Conservation (phyloP, 2,888 invertebrate genomes). For the Polyommatus iphigenia region DNA sequence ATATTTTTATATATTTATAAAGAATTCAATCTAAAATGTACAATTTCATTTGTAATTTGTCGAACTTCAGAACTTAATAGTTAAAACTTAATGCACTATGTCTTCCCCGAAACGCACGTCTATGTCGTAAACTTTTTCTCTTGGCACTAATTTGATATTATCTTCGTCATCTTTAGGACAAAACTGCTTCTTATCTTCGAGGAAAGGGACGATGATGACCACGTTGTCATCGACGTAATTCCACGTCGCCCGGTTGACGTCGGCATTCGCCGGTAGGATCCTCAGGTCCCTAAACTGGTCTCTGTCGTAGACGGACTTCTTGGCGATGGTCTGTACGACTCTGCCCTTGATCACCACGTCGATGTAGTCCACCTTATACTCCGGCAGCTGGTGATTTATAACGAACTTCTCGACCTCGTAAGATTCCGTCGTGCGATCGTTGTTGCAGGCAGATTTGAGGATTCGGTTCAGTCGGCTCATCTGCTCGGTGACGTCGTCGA, state of each 20-base stretch:
- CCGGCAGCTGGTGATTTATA: not conserved
- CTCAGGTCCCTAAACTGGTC: conserved; percentile 5
- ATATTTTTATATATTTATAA: too few species aligned
- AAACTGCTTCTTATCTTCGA: not conserved
- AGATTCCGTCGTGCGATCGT: not conserved
- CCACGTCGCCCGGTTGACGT: not conserved
- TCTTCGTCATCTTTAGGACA: not conserved
- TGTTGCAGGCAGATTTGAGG: not conserved
- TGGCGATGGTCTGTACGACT: not conserved
- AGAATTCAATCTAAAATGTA: too few species aligned
- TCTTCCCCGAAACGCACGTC: not conserved
- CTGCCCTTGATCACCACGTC: conserved; percentile 8
- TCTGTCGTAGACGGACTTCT: not conserved
- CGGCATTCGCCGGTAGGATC: not conserved
- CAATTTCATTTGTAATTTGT: too few species aligned
- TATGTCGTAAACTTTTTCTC: not conserved
- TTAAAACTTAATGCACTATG: not conserved
- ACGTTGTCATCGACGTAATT: not conserved
- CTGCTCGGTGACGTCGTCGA: not conserved
- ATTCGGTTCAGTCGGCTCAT: not conserved
- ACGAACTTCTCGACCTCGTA: not conserved
- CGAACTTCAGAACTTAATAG: too few species aligned
- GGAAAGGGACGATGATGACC: not conserved
- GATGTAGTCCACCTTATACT: not conserved
- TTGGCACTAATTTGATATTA: not conserved